Base-by-base conservation (phyloP, 1,140 invertebrate species). In the Oryctes rhinoceros region DNA sequence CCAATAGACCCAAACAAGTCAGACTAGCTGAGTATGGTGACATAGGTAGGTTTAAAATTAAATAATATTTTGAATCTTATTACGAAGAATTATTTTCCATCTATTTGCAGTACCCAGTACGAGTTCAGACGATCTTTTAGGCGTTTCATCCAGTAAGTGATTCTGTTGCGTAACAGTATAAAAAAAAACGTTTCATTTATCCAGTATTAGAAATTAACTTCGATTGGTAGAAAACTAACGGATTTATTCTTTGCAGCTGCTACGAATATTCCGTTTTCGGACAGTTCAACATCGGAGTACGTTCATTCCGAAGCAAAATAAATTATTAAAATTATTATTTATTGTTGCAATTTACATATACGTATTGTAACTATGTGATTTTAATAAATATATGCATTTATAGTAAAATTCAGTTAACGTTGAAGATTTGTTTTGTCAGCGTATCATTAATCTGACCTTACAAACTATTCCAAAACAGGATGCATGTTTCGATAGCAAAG, bases 71-170 rank as follows among this genome's bases (percentile, higher is more conserved):
- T 44, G 0, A 44, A 10, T 30, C 24, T 59, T 59, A n/a, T 59
- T n/a, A 18, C 18, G 1, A 3, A 18, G 5, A 20, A 59, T 2
- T 59, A 59, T 59, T 59, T n/a, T n/a, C 18, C 2, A n/a, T 15
- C 15, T 59, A 6, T 71, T 62, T 71, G 30, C 6, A 71, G 47
- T 76, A n/a, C 75, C 75, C 75, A 18, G 75, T 18, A 47, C 47
- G 9, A 76, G 75, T 47, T 76, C 75, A 47, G 75, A 76, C 47
- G 75, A 76, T 18, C 47, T 76, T 47, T n/a, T 76, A 76, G 20
- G n/a, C 4, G 47, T 24, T 35, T 71, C 75, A 15, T 76, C 75
- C 15, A 76, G 75, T 76, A 48, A 76, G 75, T 76, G 13, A 18
- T n/a, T 47, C 44, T 47, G 0, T n/a, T 48, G 1, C 4, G 24